These are phyloP conservation scores for Gallirallus australis DNA, from an alignment of 2,797 vertebrate species.

Conservation along the genomic window DNA sequence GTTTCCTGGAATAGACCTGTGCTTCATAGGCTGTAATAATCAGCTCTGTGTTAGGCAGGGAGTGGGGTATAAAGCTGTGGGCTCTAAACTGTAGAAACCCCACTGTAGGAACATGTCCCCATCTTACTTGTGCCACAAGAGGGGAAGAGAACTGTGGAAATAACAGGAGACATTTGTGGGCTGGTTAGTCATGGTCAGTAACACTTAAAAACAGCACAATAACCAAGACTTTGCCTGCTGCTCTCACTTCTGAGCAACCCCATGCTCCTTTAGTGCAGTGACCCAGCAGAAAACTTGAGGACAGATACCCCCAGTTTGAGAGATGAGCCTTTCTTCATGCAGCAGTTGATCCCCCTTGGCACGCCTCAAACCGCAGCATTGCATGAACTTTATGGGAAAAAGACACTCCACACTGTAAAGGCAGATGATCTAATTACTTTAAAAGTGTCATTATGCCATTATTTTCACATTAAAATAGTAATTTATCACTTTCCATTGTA, in stretches of 20 bases:
- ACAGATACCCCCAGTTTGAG: background rate
- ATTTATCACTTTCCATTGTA: slow-evolving; percentile 24
- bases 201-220: background rate
- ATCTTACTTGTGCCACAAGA: background rate
- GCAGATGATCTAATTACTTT: slow-evolving; percentile 20
- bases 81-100: background rate
- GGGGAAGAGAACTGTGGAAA: background rate
- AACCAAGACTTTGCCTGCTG: background rate
- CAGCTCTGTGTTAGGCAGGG: background rate
- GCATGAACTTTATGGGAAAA: background rate
- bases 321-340: background rate
- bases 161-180: rapidly evolving
- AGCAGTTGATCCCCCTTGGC: background rate
- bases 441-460: slow-evolving; percentile 45
- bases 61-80: background rate
- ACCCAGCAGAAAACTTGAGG: background rate
- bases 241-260: background rate
- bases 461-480: slow-evolving; percentile 45
- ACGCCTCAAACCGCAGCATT: background rate
- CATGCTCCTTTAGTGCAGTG: rapidly evolving
- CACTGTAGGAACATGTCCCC: background rate
- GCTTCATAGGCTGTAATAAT: background rate
- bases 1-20: background rate
- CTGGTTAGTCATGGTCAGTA: background rate
- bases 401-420: background rate